Conservation (phyloP, 2,888 invertebrate genomes). For the Rhagium mordax region DNA sequence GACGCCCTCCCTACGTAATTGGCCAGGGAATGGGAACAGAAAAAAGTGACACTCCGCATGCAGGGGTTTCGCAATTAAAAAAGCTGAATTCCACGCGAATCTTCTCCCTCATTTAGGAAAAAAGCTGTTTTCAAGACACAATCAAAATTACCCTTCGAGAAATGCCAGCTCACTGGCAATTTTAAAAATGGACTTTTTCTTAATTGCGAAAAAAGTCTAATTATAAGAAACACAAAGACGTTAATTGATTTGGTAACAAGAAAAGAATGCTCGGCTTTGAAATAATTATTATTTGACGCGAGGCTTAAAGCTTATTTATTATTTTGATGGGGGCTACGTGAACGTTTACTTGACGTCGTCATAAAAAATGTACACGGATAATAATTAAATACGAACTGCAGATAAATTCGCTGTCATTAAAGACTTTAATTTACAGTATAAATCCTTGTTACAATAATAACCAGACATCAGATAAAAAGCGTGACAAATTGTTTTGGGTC, state of each 20-base stretch:
- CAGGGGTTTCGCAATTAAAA: constrained; percentile 66
- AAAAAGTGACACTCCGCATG: constrained; percentile 67
- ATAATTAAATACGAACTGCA: constrained; percentile 29
- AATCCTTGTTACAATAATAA: constrained; percentile 19
- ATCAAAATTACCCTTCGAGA: constrained; percentile 67
- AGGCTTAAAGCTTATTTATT: constrained; percentile 61
- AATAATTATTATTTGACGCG: constrained; percentile 63
- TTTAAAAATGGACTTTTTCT: constrained; percentile 69
- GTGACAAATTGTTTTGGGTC: not conserved
- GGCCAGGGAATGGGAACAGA: constrained; percentile 58
- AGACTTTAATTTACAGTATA: constrained; percentile 27
- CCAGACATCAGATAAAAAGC: not conserved
- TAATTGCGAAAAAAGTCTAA: constrained; percentile 69
- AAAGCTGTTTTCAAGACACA: constrained; percentile 60
- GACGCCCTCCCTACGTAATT: constrained; percentile 59
- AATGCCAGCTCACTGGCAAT: constrained; percentile 64
- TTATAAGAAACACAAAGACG: constrained; percentile 68
- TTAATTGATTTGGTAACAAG: constrained; percentile 70
- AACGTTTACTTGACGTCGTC: constrained; percentile 8
- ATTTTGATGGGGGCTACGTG: constrained; percentile 64
- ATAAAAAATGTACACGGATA: constrained; percentile 20
- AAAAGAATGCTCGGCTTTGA: constrained; percentile 61
- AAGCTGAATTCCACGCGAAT: constrained; percentile 47
- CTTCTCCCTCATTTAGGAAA: constrained; percentile 49
- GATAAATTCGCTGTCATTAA: constrained; percentile 31